phyloP scores from a whole-genome alignment of 2,888 invertebrate species.

The Ceramica pisi region DNA sequence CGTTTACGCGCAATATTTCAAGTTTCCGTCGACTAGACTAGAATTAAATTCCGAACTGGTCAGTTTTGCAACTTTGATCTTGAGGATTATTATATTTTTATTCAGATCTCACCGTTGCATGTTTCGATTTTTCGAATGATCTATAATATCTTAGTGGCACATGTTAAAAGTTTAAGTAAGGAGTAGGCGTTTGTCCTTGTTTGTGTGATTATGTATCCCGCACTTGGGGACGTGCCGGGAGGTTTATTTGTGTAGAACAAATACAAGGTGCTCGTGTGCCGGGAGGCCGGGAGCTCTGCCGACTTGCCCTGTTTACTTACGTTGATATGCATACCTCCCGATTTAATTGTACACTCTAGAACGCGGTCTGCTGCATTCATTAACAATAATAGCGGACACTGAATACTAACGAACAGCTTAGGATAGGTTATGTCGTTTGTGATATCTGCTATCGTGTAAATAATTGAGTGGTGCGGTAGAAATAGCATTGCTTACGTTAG shows the following conservation, averaged over 20 bases:
- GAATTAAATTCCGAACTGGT: constrained; percentile 63
- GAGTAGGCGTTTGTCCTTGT: constrained; percentile 73
- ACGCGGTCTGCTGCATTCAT: constrained; percentile 55
- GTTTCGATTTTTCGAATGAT: neutral
- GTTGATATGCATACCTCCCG: constrained; percentile 86
- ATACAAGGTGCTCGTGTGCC: constrained; percentile 84
- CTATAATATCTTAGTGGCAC: constrained; percentile 1
- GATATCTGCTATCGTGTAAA: constrained; percentile 25
- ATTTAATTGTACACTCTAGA: constrained; percentile 71
- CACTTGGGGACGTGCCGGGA: constrained; percentile 80
- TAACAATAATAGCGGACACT: constrained; percentile 59
- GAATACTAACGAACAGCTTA: constrained; percentile 57
- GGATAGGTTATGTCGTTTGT: constrained; percentile 66
- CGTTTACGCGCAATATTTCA: constrained; percentile 57
- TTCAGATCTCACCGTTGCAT: constrained; percentile 4
- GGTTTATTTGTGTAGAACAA: constrained; percentile 84
- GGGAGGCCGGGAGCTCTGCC: constrained; percentile 78
- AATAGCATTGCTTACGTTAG: constrained; percentile 13
- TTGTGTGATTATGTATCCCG: constrained; percentile 79
- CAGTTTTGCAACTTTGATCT: constrained; percentile 62
- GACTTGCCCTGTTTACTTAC: constrained; percentile 80
- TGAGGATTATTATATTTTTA: constrained; percentile 52
- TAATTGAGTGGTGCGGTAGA: constrained; percentile 16
- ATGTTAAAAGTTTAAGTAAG: constrained; percentile 27
- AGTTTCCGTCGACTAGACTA: constrained; percentile 50